Evolutionary conservation across 2,113 vertebrate species (phyloP).

Genomic region (Mugil cephalus): DNA sequence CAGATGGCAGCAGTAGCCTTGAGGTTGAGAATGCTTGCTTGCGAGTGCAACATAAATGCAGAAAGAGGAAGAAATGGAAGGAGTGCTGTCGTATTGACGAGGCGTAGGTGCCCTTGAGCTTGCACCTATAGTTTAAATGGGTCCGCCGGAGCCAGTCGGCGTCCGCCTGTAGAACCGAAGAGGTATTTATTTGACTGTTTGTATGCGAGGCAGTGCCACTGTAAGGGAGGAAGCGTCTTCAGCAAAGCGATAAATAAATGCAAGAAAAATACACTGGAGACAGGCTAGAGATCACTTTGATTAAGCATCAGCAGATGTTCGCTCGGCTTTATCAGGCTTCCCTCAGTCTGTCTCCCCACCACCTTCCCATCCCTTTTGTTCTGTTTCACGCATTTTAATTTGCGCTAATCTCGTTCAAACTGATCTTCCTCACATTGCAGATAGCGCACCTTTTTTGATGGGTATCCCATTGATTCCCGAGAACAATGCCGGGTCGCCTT

Average conservation of each 20-base stretch:
- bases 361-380: conserved; percentile 53
- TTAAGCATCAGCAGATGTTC: conserved; percentile 61
- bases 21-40: conserved; percentile 28
- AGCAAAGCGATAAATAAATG: conserved; percentile 19
- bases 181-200: conserved; percentile 8
- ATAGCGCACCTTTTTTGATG: conserved; percentile 64
- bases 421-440: conserved; percentile 66
- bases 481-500: conserved; percentile 52
- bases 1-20: conserved; percentile 42
- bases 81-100: neutral
- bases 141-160: neutral
- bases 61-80: neutral
- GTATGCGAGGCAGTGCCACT: neutral
- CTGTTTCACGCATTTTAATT: conserved; percentile 60
- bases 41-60: conserved; percentile 5
- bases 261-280: conserved; percentile 16
- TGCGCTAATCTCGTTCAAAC: conserved; percentile 62
- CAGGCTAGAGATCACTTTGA: conserved; percentile 54
- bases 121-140: conserved; percentile 7
- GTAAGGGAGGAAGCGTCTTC: neutral
- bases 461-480: conserved; percentile 62
- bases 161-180: neutral
- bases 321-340: conserved; percentile 46
- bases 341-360: conserved; percentile 29
- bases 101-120: conserved; percentile 20